phyloP scores from a whole-genome alignment of 2,888 invertebrate genomes.

The Hipparchia sbordonii region DNA sequence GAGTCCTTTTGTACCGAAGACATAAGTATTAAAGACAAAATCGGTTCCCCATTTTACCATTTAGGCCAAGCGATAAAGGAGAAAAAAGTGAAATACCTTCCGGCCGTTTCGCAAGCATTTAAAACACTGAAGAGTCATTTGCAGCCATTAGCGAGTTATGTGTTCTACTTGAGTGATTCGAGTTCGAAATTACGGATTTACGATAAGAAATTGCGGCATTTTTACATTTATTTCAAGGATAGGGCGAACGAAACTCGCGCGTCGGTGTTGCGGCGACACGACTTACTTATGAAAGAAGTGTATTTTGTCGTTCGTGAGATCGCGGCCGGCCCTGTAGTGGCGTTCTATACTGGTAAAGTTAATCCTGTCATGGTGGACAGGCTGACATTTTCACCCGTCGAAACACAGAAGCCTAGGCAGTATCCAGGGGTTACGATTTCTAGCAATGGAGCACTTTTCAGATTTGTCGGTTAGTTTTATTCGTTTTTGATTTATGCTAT shows the following conservation, averaged over 20 bases:
- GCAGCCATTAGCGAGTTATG: constrained; percentile 46
- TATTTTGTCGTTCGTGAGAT: constrained; percentile 46
- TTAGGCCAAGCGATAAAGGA: constrained; percentile 48
- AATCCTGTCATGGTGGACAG: constrained; percentile 53
- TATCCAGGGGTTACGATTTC: constrained; percentile 49
- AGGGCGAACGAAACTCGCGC: constrained; percentile 46
- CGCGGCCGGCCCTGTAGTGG: constrained; percentile 52
- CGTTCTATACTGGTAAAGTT: constrained; percentile 63
- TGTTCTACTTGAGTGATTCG: constrained; percentile 45
- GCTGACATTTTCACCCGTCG: constrained; percentile 38
- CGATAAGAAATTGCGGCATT: constrained; percentile 49
- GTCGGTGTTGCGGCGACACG: constrained; percentile 55
- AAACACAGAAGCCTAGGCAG: constrained; percentile 28
- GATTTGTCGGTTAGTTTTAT: constrained; percentile 54
- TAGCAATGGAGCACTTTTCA: constrained; percentile 55
- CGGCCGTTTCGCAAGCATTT: constrained; percentile 57
- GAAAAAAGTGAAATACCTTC: constrained; percentile 56
- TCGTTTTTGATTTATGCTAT: too few relatives aligned
- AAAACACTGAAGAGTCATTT: constrained; percentile 49
- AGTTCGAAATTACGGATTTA: constrained; percentile 47
- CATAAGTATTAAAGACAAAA: constrained; percentile 52
- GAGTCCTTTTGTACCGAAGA: constrained; percentile 61
- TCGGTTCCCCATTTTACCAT: constrained; percentile 55
- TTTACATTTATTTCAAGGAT: constrained; percentile 62
- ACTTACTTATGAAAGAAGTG: constrained; percentile 56